These are phyloP conservation scores for Rhea pennata DNA, from an alignment of 2,113 vertebrate genomes.

Conservation along the genomic window DNA sequence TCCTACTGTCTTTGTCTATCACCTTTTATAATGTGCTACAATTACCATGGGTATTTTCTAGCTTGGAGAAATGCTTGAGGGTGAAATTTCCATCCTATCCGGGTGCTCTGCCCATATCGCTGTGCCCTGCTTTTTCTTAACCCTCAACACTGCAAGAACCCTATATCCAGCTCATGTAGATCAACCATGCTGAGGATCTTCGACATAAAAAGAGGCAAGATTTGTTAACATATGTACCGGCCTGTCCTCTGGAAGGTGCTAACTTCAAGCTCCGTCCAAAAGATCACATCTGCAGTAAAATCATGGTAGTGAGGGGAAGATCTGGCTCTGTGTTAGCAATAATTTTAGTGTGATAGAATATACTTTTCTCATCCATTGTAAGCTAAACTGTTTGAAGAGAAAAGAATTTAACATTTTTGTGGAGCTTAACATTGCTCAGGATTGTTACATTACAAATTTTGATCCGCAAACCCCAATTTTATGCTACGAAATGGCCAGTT, in stretches of 20 bases:
- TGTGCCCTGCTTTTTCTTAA: background rate
- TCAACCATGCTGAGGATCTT: background rate
- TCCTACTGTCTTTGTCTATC: constrained; percentile 4
- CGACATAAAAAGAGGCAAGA: background rate
- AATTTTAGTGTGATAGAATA: background rate
- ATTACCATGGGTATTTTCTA: background rate
- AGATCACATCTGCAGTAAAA: background rate
- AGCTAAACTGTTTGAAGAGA: background rate
- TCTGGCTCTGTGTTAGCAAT: background rate
- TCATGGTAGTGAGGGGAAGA: background rate
- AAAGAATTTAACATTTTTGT: background rate
- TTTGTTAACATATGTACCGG: background rate
- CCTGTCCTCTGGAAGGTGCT: background rate
- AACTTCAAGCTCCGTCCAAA: background rate
- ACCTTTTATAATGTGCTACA: background rate
- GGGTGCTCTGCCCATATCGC: background rate
- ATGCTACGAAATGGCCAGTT: background rate
- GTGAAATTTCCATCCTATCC: background rate
- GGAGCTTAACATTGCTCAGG: background rate
- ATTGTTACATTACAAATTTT: background rate
- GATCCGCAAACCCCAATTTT: background rate
- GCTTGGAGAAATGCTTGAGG: background rate
- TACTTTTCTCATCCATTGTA: background rate
- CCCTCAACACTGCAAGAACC: rapidly evolving
- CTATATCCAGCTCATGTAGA: background rate